phyloP scores from a whole-genome alignment of 2,113 vertebrate genomes.

The Polypterus senegalus region DNA sequence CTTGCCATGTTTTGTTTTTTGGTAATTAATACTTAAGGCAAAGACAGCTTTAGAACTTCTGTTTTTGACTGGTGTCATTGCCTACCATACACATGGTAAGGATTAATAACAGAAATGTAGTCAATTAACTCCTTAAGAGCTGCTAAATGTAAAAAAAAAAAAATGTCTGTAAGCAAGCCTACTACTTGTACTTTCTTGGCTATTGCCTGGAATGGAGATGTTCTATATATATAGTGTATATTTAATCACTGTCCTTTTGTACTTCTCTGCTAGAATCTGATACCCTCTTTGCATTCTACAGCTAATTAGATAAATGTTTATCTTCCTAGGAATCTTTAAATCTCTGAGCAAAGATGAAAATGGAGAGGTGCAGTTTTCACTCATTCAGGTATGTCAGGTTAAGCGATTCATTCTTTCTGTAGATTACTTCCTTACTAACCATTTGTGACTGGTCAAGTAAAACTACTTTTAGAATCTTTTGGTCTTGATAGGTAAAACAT shows the following conservation, averaged over 20 bases:
- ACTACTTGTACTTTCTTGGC: rapidly evolving
- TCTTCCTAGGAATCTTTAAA: constrained; percentile 56
- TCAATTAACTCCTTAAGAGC: too few relatives aligned
- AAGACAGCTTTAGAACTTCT: background rate
- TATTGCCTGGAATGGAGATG: too few relatives aligned
- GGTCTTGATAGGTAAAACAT: background rate
- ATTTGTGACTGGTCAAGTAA: background rate
- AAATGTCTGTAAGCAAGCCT: too few relatives aligned
- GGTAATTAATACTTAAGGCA: background rate
- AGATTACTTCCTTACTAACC: background rate
- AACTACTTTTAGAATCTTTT: background rate
- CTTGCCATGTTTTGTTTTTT: background rate
- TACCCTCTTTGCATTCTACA: background rate
- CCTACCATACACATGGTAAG: too few relatives aligned
- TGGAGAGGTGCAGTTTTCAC: constrained; percentile 44
- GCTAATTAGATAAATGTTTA: background rate
- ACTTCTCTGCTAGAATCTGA: background rate
- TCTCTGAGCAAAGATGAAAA: constrained; percentile 45
- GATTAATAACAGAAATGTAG: too few relatives aligned
- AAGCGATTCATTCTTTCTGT: background rate
- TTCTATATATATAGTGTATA: too few relatives aligned
- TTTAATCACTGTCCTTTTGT: too few relatives aligned
- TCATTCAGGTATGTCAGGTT: constrained; percentile 42
- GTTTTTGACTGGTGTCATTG: too few relatives aligned
- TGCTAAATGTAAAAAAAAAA: too few relatives aligned